A percentile compares a stretch with the other conserved stretches of the same genome.
These are phyloP conservation scores for Drosophila ercepeae DNA, from an alignment of 1,140 invertebrate genomes.

Conservation along the genomic window DNA sequence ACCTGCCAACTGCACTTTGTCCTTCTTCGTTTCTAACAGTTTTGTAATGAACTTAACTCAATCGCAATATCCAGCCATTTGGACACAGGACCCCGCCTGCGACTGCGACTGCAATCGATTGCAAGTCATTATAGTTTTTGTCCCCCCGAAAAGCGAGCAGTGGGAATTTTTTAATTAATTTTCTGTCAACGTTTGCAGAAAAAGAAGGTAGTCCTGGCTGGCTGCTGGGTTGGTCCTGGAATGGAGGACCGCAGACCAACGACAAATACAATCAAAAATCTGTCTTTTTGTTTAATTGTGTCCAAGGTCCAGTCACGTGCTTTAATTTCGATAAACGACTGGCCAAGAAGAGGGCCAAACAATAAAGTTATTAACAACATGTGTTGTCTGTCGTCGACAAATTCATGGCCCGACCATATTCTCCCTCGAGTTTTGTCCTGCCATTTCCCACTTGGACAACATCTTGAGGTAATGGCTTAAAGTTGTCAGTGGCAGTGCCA, in stretches of 20 bases:
- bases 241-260: conserved; percentile 5
- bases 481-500: conserved; percentile 16
- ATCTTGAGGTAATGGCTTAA: conserved; percentile 50
- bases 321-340: conserved; percentile 17
- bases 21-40: conserved; percentile 3
- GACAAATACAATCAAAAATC: conserved; percentile 28
- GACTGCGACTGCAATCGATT: conserved; percentile 23
- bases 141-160: conserved; percentile 12
- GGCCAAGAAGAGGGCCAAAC: conserved; percentile 24
- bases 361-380: conserved; percentile 73
- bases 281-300: conserved; percentile 56
- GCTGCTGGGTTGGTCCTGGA: too few relatives aligned
- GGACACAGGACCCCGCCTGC: conserved; percentile 2
- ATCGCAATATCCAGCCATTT: conserved; percentile 36
- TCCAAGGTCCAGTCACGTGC: conserved; percentile 45
- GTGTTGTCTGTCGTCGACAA: conserved; percentile 52
- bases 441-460: conserved; percentile 14
- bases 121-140: conserved; percentile 47
- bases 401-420: conserved; percentile 39
- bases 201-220: conserved; percentile 13
- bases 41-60: conserved; percentile 73
- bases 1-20: neutral
- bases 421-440: conserved; percentile 2
- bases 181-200: conserved; percentile 76
- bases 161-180: conserved; percentile 74